A percentile compares a stretch with the other conserved stretches of the same genome.
Conservation (phyloP, 2,888 invertebrate genomes). For the Suillia variegata region DNA sequence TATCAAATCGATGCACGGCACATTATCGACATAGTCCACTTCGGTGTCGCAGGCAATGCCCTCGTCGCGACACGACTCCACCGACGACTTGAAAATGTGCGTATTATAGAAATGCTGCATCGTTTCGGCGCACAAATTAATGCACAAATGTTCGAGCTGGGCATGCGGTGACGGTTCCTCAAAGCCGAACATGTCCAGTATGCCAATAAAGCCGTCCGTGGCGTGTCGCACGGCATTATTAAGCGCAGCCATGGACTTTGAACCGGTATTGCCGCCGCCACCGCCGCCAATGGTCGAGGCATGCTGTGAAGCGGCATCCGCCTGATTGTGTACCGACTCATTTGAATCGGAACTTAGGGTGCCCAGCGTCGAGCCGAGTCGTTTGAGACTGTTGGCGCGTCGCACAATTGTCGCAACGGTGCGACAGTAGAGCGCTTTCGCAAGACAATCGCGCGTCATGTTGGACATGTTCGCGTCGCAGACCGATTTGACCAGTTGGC, state of each 20-base stretch:
- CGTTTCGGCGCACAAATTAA: slow-evolving; percentile 94
- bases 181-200: slow-evolving; percentile 96
- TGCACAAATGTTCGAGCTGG: slow-evolving; percentile 90
- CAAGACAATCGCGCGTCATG: slow-evolving; percentile 85
- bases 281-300: slow-evolving; percentile 80
- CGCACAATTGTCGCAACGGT: slow-evolving; percentile 93
- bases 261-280: slow-evolving; percentile 79
- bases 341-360: slow-evolving; percentile 91
- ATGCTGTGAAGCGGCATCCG: slow-evolving; percentile 82
- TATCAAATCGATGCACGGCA: slow-evolving; percentile 93
- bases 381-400: slow-evolving; percentile 88
- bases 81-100: slow-evolving; percentile 92
- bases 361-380: slow-evolving; percentile 78
- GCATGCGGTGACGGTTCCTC: slow-evolving; percentile 86
- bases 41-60: slow-evolving; percentile 88
- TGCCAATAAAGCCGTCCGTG: slow-evolving; percentile 93
- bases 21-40: slow-evolving; percentile 91
- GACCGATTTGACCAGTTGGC: slow-evolving; percentile 79
- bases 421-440: slow-evolving; percentile 91
- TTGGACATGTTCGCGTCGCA: slow-evolving; percentile 87
- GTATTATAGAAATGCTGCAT: slow-evolving; percentile 99
- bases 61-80: slow-evolving; percentile 92
- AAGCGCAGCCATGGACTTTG: slow-evolving; percentile 88
- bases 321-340: slow-evolving; percentile 88
- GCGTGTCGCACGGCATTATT: slow-evolving; percentile 92